Evolutionary conservation across 1,140 invertebrate genomes (phyloP).

Genomic region (Bilobella aurantiaca): DNA sequence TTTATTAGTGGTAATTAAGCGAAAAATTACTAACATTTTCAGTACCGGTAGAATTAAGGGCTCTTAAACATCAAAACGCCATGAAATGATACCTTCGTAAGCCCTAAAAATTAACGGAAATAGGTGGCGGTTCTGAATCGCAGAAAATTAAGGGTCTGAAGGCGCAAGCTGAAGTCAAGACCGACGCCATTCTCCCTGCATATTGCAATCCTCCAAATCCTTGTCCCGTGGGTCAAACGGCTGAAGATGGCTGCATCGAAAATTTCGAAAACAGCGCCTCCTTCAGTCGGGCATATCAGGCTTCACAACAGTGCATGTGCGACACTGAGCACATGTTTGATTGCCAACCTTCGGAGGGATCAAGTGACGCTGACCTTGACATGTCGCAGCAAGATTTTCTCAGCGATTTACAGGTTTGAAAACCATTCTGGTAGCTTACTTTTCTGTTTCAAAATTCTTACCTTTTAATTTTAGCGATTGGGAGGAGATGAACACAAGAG

Average conservation of each 20-base stretch:
- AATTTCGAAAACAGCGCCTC: conserved; percentile 91
- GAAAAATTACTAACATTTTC: not conserved
- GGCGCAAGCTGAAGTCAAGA: conserved; percentile 63
- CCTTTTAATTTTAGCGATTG: not conserved
- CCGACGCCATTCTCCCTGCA: conserved; percentile 82
- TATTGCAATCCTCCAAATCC: conserved; percentile 99
- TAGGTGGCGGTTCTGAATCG: conserved; percentile 6
- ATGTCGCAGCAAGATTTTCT: conserved; percentile 38
- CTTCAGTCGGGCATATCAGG: conserved; percentile 89
- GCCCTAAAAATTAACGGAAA: too few relatives aligned
- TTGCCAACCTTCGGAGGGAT: conserved; percentile 50
- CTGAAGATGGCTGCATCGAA: conserved; percentile 75
- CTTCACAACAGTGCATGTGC: conserved; percentile 60
- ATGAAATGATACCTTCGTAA: too few relatives aligned
- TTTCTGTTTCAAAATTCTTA: not conserved
- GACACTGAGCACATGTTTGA: conserved; percentile 98
- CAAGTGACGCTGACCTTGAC: conserved; percentile 23
- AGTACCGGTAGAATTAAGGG: too few relatives aligned
- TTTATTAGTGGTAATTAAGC: conserved; percentile 48
- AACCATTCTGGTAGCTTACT: not conserved
- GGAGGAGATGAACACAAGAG: conserved; percentile 52
- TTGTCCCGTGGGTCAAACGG: conserved; percentile 78
- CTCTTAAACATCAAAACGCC: too few relatives aligned
- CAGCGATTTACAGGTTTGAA: conserved; percentile 35
- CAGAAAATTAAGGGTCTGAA: conserved; percentile 16